phyloP scores from a whole-genome alignment of 1,140 invertebrate species.

The Procambarus virginalis region DNA sequence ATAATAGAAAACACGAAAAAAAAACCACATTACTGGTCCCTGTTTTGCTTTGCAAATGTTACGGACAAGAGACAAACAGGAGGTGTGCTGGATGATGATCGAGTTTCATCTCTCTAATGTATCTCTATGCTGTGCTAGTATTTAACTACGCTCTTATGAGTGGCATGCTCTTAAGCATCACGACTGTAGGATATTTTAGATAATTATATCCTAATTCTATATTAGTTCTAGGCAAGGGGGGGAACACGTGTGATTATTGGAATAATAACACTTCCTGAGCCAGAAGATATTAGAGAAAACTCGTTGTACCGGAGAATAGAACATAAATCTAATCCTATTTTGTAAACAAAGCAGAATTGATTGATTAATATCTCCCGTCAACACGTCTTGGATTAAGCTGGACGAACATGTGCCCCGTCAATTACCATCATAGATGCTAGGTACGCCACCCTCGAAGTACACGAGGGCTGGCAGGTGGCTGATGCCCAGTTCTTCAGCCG shows the following conservation, averaged over 20 bases:
- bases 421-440: slow-evolving; percentile 96
- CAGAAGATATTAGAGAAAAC: slow-evolving; percentile 5
- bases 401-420: background rate
- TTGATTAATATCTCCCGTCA: background rate
- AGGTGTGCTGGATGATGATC: background rate
- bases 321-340: background rate
- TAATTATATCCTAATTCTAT: background rate
- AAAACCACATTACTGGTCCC: background rate
- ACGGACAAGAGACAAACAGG: background rate
- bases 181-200: background rate
- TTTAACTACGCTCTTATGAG: background rate
- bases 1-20: background rate
- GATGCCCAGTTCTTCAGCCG: slow-evolving; percentile 90
- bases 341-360: background rate
- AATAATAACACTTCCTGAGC: background rate
- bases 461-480: slow-evolving; percentile 87
- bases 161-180: background rate
- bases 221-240: slow-evolving; percentile 7
- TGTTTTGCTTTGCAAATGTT: background rate
- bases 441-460: slow-evolving; percentile 93
- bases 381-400: background rate
- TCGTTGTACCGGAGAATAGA: background rate
- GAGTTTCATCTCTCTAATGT: background rate
- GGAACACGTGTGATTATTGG: background rate
- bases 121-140: background rate